Conservation (phyloP, 1,140 invertebrate genomes). For the Mylabris phalerata region DNA sequence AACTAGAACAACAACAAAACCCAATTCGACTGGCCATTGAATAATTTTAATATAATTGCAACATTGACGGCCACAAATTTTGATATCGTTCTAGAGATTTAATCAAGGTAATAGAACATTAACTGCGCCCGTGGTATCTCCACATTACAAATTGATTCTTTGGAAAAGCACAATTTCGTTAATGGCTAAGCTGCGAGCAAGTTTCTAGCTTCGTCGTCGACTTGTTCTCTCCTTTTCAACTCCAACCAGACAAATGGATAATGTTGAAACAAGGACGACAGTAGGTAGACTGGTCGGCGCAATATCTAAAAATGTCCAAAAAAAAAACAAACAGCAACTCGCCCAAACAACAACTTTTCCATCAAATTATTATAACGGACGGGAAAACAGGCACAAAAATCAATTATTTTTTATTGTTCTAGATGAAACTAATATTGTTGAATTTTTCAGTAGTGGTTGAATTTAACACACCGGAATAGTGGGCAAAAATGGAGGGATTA, state of each 20-base stretch:
- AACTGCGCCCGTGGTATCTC: constrained; percentile 19
- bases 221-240: too few species aligned
- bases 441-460: too few species aligned
- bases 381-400: too few species aligned
- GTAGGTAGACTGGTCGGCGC: neutral
- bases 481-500: too few species aligned
- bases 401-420: too few species aligned
- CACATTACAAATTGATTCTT: constrained; percentile 30
- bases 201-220: constrained; percentile 2
- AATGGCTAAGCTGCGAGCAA: constrained; percentile 22
- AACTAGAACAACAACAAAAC: neutral
- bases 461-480: too few species aligned
- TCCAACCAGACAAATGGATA: constrained; percentile 6
- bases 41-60: too few species aligned
- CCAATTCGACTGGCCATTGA: neutral
- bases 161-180: constrained; percentile 29
- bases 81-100: constrained; percentile 13
- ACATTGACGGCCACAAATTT: too few species aligned
- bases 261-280: neutral
- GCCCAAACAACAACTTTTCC: constrained; percentile 9
- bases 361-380: constrained; percentile 4
- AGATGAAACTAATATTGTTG: too few species aligned
- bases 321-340: too few species aligned
- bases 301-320: too few species aligned
- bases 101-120: constrained; percentile 27